A percentile compares a stretch with the other conserved stretches of the same genome.
These are phyloP conservation scores for Eurytoma adleriae DNA, from an alignment of 2,888 invertebrate genomes.

Conservation along the genomic window DNA sequence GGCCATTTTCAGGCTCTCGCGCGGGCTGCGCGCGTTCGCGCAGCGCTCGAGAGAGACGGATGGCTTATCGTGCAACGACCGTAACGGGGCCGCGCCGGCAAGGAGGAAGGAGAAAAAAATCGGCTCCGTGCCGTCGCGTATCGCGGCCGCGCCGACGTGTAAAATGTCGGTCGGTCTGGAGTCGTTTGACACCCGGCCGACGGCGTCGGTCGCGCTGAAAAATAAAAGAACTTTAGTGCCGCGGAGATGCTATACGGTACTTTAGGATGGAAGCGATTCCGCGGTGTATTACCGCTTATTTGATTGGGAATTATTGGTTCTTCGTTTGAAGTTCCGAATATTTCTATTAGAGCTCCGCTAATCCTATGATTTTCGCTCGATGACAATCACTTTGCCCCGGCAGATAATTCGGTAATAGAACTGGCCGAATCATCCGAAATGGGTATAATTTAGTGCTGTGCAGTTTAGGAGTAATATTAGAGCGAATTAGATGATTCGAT, in stretches of 20 bases:
- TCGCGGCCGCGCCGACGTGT: conserved; percentile 8
- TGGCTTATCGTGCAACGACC: conserved; percentile 5
- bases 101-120: conserved; percentile 3
- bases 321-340: too few relatives aligned
- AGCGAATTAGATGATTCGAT: too few relatives aligned
- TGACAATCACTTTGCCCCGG: too few relatives aligned
- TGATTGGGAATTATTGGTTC: too few relatives aligned
- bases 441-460: too few relatives aligned
- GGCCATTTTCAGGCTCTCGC: conserved; percentile 1
- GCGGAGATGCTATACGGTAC: not conserved
- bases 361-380: too few relatives aligned
- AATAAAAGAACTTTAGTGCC: not conserved
- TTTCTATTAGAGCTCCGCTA: too few relatives aligned
- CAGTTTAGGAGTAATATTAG: too few relatives aligned
- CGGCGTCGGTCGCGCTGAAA: not conserved
- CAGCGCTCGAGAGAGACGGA: not conserved
- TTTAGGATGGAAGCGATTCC: not conserved
- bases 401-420: too few relatives aligned
- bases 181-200: not conserved
- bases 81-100: not conserved
- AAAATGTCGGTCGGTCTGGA: conserved; percentile 1
- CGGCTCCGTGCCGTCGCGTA: not conserved
- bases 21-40: not conserved
- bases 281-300: too few relatives aligned
- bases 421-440: too few relatives aligned